Conservation (phyloP, 2,113 vertebrate species). For the Casuarius casuarius region DNA sequence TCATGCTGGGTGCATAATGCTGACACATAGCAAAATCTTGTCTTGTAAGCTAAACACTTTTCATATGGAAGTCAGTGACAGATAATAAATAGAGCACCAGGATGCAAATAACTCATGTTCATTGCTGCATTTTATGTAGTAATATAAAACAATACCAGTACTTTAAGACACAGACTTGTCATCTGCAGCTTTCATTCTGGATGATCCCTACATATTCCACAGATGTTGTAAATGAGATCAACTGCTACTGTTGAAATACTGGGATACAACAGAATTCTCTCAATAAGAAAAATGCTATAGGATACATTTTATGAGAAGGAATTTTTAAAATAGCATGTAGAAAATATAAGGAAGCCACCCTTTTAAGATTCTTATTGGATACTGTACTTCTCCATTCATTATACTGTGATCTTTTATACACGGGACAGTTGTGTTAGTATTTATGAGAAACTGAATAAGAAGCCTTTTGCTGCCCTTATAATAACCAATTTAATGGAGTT, state of each 20-base stretch:
- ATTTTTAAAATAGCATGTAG: not conserved
- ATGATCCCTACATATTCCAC: not conserved
- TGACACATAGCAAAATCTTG: slow-evolving; percentile 41
- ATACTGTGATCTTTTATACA: not conserved
- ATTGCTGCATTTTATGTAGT: not conserved
- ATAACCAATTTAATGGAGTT: not conserved
- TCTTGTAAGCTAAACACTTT: slow-evolving; percentile 17
- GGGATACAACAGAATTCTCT: not conserved
- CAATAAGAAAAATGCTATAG: not conserved
- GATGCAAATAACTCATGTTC: not conserved
- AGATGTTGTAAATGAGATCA: not conserved
- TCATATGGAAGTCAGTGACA: not conserved
- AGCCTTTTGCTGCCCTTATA: not conserved
- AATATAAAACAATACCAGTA: not conserved
- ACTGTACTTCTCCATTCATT: not conserved
- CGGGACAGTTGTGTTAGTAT: not conserved
- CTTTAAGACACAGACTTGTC: not conserved
- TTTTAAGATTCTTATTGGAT: not conserved
- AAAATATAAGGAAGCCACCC: not conserved
- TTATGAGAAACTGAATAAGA: not conserved
- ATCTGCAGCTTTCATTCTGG: not conserved
- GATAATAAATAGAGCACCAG: slow-evolving; percentile 12
- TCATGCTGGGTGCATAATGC: slow-evolving; percentile 13
- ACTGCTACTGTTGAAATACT: not conserved
- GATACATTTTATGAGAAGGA: not conserved